Evolutionary conservation across 64 coral and sea anemone genomes (phyloP), one percentile per base, ranked within the genome.

Genomic region (Dendronephthya gigantea): DNA sequence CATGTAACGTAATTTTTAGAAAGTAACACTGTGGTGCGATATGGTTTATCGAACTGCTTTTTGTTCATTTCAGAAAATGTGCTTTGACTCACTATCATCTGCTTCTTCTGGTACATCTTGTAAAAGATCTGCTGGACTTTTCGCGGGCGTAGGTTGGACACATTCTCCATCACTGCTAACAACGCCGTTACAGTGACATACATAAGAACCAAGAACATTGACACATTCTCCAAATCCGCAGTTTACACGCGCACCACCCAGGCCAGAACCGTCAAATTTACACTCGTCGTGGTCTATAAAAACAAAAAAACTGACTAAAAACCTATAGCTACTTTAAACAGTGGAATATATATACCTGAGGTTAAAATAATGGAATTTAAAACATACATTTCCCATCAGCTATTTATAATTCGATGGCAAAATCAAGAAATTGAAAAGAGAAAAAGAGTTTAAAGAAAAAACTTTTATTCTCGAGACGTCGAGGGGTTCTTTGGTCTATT

Each of bases 161-260:
- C 72, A 79, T 39, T 7, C 29, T 39, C 72, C 72, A 79, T n/a
- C 15, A 35, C 17, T 6, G 32, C 36, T 39, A 79, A 79, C 72
- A 39, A 35, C 72, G 9, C 72, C 72, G 3, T 79, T 3, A 79
- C 72, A 79, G 31, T 79, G 72, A 35, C 72, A 79, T 79, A 29
- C 7, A 33, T 33, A 79, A 34, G 72, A 79, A 19, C 72, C 72
- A 34, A 79, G 9, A 36, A 79, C 72, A 34, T 79, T 79, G 11
- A 79, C 72, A 79, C 72, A 79, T 15, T 79, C 36, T 39, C 72
- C 72, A 79, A 79, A 79, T 4, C 36, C 72, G 36, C 72, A 79
- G n/a, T 15, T 4, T 17, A 34, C 72, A 33, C 32, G 15, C 13
- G 29, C 72, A 33, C 32, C 32, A 2, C 30, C 19, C 36, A 79